Evolutionary conservation across 2,113 vertebrate genomes (phyloP).

Genomic region (Ctenomys sociabilis): DNA sequence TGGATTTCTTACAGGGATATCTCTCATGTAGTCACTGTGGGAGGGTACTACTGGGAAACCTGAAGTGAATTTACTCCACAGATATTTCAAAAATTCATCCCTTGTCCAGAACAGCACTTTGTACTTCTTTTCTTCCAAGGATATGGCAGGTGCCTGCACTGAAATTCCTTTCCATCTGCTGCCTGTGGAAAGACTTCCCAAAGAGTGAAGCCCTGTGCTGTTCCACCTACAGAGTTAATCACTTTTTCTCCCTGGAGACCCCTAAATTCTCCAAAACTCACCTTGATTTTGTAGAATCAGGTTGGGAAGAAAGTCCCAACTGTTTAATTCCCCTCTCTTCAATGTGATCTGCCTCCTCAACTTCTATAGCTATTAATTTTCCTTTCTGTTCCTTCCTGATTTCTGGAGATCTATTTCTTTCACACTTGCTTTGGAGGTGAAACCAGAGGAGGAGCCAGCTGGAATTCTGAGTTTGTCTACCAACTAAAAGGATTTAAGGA

Average conservation of each 20-base stretch:
- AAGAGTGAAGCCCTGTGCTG: background rate
- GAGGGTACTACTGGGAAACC: background rate
- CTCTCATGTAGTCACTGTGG: background rate
- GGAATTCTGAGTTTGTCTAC: constrained; percentile 1
- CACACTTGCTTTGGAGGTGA: background rate
- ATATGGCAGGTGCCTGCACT: background rate
- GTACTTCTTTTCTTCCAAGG: background rate
- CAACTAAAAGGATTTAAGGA: constrained; percentile 25
- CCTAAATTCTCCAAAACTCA: background rate
- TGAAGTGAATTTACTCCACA: background rate
- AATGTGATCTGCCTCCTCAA: too few relatives aligned
- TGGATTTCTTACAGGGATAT: background rate
- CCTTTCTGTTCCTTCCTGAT: too few relatives aligned
- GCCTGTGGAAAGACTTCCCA: background rate
- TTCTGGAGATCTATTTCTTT: too few relatives aligned
- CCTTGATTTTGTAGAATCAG: background rate
- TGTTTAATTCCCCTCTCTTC: too few relatives aligned
- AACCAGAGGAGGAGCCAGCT: too few relatives aligned
- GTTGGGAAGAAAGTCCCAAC: too few relatives aligned
- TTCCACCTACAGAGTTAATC: background rate
- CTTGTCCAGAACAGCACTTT: background rate
- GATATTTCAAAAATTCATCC: background rate
- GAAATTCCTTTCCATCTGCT: background rate
- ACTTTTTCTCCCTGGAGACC: background rate
- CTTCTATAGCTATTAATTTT: too few relatives aligned